Evolutionary conservation across 2,113 vertebrate species (phyloP).

Genomic region (Burhinus bistriatus): DNA sequence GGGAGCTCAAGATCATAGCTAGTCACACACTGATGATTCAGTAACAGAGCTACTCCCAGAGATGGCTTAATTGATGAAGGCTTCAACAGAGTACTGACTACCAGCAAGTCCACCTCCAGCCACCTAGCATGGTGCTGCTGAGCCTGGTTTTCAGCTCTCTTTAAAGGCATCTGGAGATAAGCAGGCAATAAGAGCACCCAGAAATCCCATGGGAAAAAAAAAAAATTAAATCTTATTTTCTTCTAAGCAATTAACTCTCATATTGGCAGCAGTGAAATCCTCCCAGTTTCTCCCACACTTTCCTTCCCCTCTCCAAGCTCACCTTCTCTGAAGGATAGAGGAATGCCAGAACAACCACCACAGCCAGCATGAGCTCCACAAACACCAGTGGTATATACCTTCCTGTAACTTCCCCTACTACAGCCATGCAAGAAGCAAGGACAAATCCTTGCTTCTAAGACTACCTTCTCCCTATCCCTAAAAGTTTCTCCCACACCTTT

Average conservation of each 20-base stretch:
- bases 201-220: not conserved
- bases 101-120: not conserved
- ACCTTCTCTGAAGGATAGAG: not conserved
- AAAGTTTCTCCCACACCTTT: not conserved
- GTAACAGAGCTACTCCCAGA: not conserved
- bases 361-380: not conserved
- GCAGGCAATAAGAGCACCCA: not conserved
- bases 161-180: not conserved
- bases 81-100: not conserved
- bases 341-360: not conserved
- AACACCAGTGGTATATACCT: not conserved
- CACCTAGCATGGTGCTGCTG: not conserved
- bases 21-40: not conserved
- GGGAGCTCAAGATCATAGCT: not conserved
- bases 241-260: not conserved
- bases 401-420: not conserved
- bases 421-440: not conserved
- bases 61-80: not conserved
- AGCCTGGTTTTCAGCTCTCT: not conserved
- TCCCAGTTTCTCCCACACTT: not conserved
- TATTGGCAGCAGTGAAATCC: not conserved
- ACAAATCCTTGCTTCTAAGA: not conserved
- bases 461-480: no score
- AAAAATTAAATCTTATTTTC: not conserved
- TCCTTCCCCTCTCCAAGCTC: not conserved